Conservation (phyloP, 2,113 vertebrate genomes). For the Sorex fumeus region DNA sequence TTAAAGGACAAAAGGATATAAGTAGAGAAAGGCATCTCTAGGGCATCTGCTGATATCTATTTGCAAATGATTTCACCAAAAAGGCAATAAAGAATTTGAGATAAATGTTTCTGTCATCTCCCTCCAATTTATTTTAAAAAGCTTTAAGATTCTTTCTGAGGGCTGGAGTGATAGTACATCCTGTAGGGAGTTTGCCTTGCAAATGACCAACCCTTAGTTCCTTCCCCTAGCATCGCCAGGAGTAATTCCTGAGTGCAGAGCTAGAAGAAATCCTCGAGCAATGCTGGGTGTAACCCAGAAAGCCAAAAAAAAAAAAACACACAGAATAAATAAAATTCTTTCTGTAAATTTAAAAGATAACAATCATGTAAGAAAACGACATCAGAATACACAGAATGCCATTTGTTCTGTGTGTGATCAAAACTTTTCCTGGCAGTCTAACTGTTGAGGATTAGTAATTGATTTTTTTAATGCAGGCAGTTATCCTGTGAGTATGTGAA, state of each 20-base stretch:
- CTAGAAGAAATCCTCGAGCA: too few species aligned
- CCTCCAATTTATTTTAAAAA: not conserved
- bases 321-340: not conserved
- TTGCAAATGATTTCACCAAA: constrained; percentile 32
- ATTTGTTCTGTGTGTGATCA: not conserved
- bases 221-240: too few species aligned
- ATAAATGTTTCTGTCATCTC: not conserved
- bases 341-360: constrained; percentile 27
- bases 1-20: constrained; percentile 55
- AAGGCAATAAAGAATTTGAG: not conserved
- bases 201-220: too few species aligned
- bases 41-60: not conserved
- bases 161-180: too few species aligned
- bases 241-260: too few species aligned
- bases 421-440: not conserved
- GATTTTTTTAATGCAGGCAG: constrained; percentile 48
- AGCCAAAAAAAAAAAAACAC: too few species aligned
- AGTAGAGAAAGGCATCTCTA: not conserved
- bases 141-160: constrained; percentile 46
- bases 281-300: too few species aligned
- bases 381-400: not conserved
- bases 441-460: constrained; percentile 43
- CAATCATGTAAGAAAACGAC: constrained; percentile 1
- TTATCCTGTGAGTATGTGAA: constrained; percentile 72
- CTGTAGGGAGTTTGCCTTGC: too few species aligned